A percentile compares a stretch with the other conserved stretches of the same genome.
Conservation (phyloP, 1,140 invertebrate species). For the Laupala kohalensis region DNA sequence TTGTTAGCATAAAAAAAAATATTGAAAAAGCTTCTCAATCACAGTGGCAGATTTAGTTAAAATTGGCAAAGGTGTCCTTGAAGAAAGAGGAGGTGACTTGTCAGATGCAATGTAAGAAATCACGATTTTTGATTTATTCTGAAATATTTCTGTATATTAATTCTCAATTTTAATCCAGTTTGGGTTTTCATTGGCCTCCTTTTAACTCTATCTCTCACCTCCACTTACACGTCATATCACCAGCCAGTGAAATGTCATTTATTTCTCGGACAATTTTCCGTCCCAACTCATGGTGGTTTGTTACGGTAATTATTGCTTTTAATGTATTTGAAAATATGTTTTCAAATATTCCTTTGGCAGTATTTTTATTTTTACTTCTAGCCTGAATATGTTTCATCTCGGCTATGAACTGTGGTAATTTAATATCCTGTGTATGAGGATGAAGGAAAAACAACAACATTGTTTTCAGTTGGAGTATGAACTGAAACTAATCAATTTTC, state of each 20-base stretch:
- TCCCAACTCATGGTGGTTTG: conserved; percentile 70
- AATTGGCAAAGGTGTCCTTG: conserved; percentile 37
- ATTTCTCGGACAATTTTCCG: conserved; percentile 54
- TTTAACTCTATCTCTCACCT: conserved; percentile 73
- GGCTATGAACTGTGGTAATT: no score
- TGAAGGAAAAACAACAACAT: no score
- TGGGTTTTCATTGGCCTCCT: conserved; percentile 86
- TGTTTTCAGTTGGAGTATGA: no score
- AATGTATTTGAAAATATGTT: neutral
- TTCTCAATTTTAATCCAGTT: conserved; percentile 26
- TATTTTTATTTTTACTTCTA: conserved; percentile 21
- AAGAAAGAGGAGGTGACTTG: conserved; percentile 34
- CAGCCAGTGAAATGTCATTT: conserved; percentile 59
- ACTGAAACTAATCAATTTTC: no score
- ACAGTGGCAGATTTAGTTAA: conserved; percentile 48
- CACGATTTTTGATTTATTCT: neutral
- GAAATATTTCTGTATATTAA: neutral
- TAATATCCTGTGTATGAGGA: no score
- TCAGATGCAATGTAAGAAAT: conserved; percentile 29
- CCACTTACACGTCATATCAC: conserved; percentile 77
- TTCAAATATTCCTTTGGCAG: no score
- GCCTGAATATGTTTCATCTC: conserved; percentile 30
- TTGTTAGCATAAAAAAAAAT: neutral
- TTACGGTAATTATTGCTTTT: conserved; percentile 43
- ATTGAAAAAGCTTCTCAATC: conserved; percentile 19